These are phyloP conservation scores for Antheraea pernyi DNA, from an alignment of 1,140 invertebrate genomes.

Conservation along the genomic window DNA sequence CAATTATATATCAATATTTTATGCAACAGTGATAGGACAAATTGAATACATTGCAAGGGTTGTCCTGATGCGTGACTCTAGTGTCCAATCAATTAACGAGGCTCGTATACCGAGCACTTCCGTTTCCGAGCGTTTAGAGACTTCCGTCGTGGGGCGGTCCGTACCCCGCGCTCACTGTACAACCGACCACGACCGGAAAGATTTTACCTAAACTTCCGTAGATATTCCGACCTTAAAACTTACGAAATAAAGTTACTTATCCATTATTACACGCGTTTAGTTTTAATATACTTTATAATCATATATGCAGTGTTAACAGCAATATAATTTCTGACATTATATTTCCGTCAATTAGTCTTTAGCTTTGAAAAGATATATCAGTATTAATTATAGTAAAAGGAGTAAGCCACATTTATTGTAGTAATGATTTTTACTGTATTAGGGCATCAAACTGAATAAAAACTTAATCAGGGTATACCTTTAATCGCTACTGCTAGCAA, in stretches of 20 bases:
- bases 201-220: not conserved
- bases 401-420: no score
- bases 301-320: not conserved
- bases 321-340: not conserved
- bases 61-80: constrained; percentile 36
- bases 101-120: constrained; percentile 59
- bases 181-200: not conserved
- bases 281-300: not conserved
- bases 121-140: constrained; percentile 73
- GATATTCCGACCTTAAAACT: not conserved
- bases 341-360: no score
- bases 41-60: constrained; percentile 41
- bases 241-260: constrained; percentile 4
- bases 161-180: not conserved
- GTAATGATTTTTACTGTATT: no score
- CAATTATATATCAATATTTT: not conserved
- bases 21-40: not conserved
- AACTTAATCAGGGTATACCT: no score
- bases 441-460: no score
- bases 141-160: constrained; percentile 54
- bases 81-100: constrained; percentile 71
- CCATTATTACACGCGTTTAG: constrained; percentile 28
- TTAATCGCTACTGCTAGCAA: no score
- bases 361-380: no score
- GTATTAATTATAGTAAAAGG: no score